A percentile compares a stretch with the other conserved stretches of the same genome.
phyloP scores from a whole-genome alignment of 2,888 invertebrate genomes.

The Nephrocerus scutellatus region DNA sequence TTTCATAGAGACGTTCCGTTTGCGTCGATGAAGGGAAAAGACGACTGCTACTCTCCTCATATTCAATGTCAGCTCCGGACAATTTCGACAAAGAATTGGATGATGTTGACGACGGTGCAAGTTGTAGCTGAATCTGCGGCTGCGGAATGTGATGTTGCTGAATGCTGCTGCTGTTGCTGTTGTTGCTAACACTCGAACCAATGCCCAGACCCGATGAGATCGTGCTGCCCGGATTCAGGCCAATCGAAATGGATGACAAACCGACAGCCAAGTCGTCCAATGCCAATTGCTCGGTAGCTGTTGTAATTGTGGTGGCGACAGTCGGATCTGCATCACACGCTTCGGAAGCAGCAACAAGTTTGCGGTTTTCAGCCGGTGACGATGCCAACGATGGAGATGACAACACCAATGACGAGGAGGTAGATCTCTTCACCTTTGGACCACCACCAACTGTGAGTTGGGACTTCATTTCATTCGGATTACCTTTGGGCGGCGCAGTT shows the following conservation, averaged over 20 bases:
- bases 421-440: constrained; percentile 11
- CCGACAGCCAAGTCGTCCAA: constrained; percentile 40
- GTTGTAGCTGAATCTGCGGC: too few relatives aligned
- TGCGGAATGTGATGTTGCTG: too few relatives aligned
- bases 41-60: background rate
- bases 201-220: constrained; percentile 34
- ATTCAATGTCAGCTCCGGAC: constrained; percentile 14
- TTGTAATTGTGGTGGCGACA: background rate
- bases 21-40: constrained; percentile 6
- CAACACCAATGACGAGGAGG: constrained; percentile 3
- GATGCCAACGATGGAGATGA: constrained; percentile 2
- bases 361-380: background rate
- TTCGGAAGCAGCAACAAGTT: constrained; percentile 1
- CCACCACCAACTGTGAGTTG: background rate
- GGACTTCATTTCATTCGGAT: background rate
- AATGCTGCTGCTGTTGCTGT: too few relatives aligned
- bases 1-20: background rate
- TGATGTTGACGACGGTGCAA: constrained; percentile 30
- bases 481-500: background rate
- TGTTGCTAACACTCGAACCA: too few relatives aligned
- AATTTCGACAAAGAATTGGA: constrained; percentile 26
- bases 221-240: constrained; percentile 28
- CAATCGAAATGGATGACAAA: constrained; percentile 42
- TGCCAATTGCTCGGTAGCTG: background rate
- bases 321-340: background rate